Conservation (phyloP, 2,888 invertebrate species). For the Eupithecia dodoneata region DNA sequence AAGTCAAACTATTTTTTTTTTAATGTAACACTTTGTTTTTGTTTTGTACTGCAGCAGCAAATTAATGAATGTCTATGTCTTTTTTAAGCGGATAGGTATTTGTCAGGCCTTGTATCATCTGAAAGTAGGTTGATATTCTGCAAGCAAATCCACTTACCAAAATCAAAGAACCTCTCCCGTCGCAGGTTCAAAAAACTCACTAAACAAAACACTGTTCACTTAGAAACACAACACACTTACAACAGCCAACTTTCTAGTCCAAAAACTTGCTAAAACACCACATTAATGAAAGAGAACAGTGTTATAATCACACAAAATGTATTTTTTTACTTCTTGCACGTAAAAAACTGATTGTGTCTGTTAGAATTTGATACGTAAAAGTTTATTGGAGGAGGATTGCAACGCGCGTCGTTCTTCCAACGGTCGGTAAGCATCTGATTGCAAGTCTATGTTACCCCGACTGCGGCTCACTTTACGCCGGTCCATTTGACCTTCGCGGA, state of each 20-base stretch:
- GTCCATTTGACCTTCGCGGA: conserved; percentile 72
- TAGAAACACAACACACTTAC: conserved; percentile 41
- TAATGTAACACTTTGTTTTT: no score
- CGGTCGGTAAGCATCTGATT: conserved; percentile 43
- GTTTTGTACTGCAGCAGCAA: no score
- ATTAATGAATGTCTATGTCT: no score
- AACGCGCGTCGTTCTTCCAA: conserved; percentile 52
- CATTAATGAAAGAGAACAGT: conserved; percentile 35
- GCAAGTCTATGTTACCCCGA: conserved; percentile 54
- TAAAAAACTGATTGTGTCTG: conserved; percentile 57
- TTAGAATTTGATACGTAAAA: conserved; percentile 58
- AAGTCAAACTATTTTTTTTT: background rate
- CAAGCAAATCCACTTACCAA: conserved; percentile 38
- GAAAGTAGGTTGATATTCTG: conserved; percentile 12
- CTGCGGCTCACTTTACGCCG: conserved; percentile 36
- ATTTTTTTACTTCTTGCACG: conserved; percentile 50
- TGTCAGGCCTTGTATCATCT: background rate
- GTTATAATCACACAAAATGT: conserved; percentile 40
- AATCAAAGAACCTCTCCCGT: conserved; percentile 35
- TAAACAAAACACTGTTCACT: conserved; percentile 46
- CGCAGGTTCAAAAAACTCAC: conserved; percentile 48
- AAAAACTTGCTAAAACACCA: conserved; percentile 33
- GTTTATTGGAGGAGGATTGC: conserved; percentile 50
- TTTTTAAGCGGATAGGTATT: background rate
- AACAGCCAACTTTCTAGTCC: conserved; percentile 46